Conservation (phyloP, 2,888 invertebrate species). For the Trachelus troglodyta region DNA sequence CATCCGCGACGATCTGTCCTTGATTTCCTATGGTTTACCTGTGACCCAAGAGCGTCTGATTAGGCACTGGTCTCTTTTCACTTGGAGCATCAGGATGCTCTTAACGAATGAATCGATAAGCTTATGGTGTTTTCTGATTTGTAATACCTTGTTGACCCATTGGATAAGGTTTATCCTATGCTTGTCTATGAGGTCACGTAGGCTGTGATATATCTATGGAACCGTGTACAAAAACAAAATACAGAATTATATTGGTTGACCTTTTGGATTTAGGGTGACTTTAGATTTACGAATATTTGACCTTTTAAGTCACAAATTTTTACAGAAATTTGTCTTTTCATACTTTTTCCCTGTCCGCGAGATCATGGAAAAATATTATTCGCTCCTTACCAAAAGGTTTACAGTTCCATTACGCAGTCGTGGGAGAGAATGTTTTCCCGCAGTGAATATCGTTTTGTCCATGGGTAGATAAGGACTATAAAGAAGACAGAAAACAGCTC, state of each 20-base stretch:
- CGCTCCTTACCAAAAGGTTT: neutral
- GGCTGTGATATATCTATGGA: neutral
- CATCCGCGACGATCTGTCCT: slow-evolving; percentile 13
- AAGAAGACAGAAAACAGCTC: slow-evolving; percentile 8
- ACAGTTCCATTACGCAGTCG: neutral
- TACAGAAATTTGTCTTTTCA: neutral
- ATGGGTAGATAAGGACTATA: slow-evolving; percentile 31
- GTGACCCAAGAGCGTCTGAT: neutral
- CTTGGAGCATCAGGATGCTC: neutral
- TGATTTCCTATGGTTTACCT: slow-evolving; percentile 16
- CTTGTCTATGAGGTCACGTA: neutral
- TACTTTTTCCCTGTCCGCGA: neutral
- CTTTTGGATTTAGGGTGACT: neutral
- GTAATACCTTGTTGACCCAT: neutral
- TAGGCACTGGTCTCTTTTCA: neutral
- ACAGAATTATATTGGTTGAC: neutral
- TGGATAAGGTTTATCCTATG: neutral
- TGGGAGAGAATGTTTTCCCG: neutral
- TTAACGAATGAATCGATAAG: neutral
- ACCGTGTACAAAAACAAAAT: neutral
- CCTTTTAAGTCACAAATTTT: neutral
- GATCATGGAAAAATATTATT: neutral
- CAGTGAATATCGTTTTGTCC: slow-evolving; percentile 13
- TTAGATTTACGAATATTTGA: neutral
- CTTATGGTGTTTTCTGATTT: neutral